These are phyloP conservation scores for Oxyruncus cristatus DNA, from an alignment of 2,113 vertebrate species.

Conservation along the genomic window DNA sequence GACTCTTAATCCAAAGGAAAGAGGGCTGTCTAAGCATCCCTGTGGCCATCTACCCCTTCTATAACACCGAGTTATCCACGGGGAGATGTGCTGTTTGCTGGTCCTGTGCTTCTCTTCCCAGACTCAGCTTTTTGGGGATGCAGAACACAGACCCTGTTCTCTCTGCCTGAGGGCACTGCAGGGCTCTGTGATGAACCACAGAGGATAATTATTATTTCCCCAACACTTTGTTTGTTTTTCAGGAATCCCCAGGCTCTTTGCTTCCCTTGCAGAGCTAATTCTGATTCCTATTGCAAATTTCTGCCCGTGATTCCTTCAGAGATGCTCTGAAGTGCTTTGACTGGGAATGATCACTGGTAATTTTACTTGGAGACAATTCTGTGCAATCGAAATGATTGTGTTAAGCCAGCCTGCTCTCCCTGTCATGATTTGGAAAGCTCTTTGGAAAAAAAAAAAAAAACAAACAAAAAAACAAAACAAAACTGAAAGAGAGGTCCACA, in stretches of 20 bases:
- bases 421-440: background rate
- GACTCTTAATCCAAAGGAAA: background rate
- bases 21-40: background rate
- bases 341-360: background rate
- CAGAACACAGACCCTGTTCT: background rate
- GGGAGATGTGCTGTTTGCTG: background rate
- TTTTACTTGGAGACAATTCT: conserved; percentile 16
- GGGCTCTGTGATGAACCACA: background rate
- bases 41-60: background rate
- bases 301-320: background rate
- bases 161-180: background rate
- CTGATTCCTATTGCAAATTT: background rate
- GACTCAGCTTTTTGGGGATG: background rate
- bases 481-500: background rate
- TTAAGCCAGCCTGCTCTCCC: background rate
- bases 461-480: background rate
- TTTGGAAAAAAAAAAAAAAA: background rate
- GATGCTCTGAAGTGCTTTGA: background rate
- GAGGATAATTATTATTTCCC: background rate
- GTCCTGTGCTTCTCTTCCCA: background rate
- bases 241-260: background rate
- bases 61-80: background rate
- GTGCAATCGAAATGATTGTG: background rate
- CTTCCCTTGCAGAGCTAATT: background rate
- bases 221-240: background rate